Evolutionary conservation across 2,888 invertebrate genomes (phyloP).

Genomic region (Cerceris ruficornis): DNA sequence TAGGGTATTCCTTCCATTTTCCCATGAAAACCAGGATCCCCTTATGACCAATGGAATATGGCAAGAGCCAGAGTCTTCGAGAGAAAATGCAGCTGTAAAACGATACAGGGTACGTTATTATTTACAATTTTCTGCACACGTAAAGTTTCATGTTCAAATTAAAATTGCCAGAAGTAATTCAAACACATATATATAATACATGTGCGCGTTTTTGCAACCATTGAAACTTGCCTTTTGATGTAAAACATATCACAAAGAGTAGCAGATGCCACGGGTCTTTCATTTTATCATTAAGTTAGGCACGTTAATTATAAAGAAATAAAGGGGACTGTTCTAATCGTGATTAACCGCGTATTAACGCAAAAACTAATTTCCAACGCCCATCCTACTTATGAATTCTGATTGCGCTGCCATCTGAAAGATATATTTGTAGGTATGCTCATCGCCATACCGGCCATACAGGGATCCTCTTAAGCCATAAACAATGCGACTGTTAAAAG

Average conservation of each 20-base stretch:
- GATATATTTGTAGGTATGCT: background rate
- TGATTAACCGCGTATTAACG: background rate
- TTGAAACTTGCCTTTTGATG: constrained; percentile 42
- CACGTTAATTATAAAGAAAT: background rate
- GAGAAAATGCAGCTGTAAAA: constrained; percentile 28
- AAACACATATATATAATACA: background rate
- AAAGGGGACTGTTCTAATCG: constrained; percentile 5
- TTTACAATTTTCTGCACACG: background rate
- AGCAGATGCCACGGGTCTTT: constrained; percentile 11
- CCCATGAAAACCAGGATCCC: constrained; percentile 96
- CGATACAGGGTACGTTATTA: background rate
- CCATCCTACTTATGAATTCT: constrained; percentile 46
- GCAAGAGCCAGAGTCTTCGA: constrained; percentile 81
- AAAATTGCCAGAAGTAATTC: background rate
- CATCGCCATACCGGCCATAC: background rate
- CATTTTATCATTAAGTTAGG: constrained; percentile 43
- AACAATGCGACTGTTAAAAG: no score
- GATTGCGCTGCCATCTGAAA: constrained; percentile 35
- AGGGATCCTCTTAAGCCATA: background rate
- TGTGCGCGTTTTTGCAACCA: background rate
- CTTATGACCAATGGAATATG: constrained; percentile 90
- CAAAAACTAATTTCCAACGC: constrained; percentile 21
- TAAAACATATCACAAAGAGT: constrained; percentile 18
- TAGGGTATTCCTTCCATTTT: constrained; percentile 91
- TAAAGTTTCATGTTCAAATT: background rate